Evolutionary conservation across 2,113 vertebrate species (phyloP).

Genomic region (Arothron firmamentum): DNA sequence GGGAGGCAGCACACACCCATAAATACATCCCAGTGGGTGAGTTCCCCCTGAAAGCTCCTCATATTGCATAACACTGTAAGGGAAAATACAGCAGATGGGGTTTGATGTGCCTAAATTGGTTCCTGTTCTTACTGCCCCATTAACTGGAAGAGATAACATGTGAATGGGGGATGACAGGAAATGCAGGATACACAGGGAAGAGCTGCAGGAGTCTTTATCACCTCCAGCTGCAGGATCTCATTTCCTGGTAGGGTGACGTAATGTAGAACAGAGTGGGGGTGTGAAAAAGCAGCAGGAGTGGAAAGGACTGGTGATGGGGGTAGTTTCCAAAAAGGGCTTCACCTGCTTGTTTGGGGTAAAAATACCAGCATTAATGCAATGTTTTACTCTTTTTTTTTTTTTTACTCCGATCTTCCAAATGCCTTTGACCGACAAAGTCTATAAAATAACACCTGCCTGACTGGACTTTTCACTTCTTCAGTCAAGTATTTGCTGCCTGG

Average conservation of each 20-base stretch:
- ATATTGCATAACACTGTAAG: constrained; percentile 34
- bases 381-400: no score
- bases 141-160: not conserved
- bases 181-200: not conserved
- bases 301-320: constrained; percentile 21
- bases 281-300: constrained; percentile 39
- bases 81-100: constrained; percentile 32
- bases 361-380: not conserved
- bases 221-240: constrained; percentile 36
- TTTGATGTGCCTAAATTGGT: constrained; percentile 12
- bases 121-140: constrained; percentile 3
- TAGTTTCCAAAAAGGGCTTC: constrained; percentile 18
- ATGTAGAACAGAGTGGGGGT: constrained; percentile 46
- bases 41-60: not conserved
- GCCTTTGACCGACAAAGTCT: constrained; percentile 32
- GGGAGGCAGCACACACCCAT: constrained; percentile 26
- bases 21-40: not conserved
- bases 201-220: constrained; percentile 19
- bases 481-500: constrained; percentile 26
- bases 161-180: not conserved
- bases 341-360: constrained; percentile 31
- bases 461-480: constrained; percentile 37
- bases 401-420: constrained; percentile 1
- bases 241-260: constrained; percentile 61
- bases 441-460: constrained; percentile 39